Conservation (phyloP, 2,888 invertebrate genomes). For the Cremastinae sp. region DNA sequence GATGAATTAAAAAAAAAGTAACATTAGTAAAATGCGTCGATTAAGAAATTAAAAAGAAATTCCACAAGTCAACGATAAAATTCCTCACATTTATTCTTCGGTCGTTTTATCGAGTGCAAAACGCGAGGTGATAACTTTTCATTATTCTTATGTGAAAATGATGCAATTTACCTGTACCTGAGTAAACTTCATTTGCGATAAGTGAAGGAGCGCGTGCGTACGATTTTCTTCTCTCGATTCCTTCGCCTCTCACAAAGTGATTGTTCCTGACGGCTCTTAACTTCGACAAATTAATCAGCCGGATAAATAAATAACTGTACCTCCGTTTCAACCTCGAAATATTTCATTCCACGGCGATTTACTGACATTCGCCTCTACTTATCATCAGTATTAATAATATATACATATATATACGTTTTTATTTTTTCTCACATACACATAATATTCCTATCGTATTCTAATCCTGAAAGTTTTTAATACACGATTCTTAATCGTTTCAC, state of each 20-base stretch:
- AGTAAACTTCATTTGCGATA: constrained; percentile 14
- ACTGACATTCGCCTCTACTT: constrained; percentile 14
- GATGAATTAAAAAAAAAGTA: too few species aligned
- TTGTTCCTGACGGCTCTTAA: constrained; percentile 11
- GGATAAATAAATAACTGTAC: not conserved
- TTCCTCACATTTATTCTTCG: too few species aligned
- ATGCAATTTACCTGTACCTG: not conserved
- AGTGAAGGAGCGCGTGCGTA: not conserved
- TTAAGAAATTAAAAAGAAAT: too few species aligned
- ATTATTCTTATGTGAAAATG: not conserved
- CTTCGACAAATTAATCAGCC: not conserved
- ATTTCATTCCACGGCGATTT: constrained; percentile 38
- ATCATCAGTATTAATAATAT: too few species aligned
- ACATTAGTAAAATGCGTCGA: too few species aligned
- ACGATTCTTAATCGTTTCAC: too few species aligned
- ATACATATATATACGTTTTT: not conserved
- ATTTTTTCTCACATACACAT: not conserved
- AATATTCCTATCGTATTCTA: not conserved
- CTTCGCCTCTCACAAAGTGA: constrained; percentile 16
- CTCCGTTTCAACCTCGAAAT: constrained; percentile 28
- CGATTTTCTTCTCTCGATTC: constrained; percentile 23
- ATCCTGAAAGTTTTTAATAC: too few species aligned
- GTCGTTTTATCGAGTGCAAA: too few species aligned
- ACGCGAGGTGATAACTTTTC: not conserved
- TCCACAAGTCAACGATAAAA: too few species aligned